phyloP scores from a whole-genome alignment of 2,888 invertebrate genomes.

The Taenaris catops region DNA sequence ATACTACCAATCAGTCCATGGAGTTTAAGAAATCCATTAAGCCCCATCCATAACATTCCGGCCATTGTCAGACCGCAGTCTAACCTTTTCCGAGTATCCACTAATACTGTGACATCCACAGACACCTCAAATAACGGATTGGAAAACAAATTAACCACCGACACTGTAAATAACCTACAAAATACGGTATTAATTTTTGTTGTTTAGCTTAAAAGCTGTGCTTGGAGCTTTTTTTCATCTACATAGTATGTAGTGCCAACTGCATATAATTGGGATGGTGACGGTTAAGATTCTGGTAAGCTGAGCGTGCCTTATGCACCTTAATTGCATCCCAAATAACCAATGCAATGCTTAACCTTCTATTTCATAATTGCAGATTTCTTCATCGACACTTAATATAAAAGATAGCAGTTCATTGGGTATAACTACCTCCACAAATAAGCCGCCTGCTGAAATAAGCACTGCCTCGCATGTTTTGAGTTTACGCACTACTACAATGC shows the following conservation, averaged over 20 bases:
- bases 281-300: constrained; percentile 37
- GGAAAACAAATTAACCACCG: constrained; percentile 72
- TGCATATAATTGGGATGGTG: constrained; percentile 37
- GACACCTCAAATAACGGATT: constrained; percentile 79
- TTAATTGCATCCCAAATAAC: constrained; percentile 47
- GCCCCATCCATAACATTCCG: constrained; percentile 80
- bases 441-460: constrained; percentile 69
- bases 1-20: constrained; percentile 80
- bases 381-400: constrained; percentile 74
- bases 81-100: constrained; percentile 82
- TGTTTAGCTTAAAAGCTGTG: constrained; percentile 71
- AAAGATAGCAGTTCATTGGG: constrained; percentile 70
- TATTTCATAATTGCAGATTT: constrained; percentile 76
- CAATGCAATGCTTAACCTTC: constrained; percentile 57
- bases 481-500: constrained; percentile 78
- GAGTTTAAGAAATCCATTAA: constrained; percentile 80
- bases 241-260: constrained; percentile 32
- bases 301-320: constrained; percentile 55
- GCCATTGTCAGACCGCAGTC: constrained; percentile 77
- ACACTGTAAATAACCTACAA: constrained; percentile 79
- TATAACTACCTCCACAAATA: constrained; percentile 67
- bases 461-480: constrained; percentile 79
- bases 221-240: constrained; percentile 59
- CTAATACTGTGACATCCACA: constrained; percentile 82
- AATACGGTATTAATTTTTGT: constrained; percentile 74